A percentile compares a stretch with the other conserved stretches of the same genome.
These are phyloP conservation scores for Mormyrus lacerda DNA, from an alignment of 2,113 vertebrate genomes.

Conservation along the genomic window DNA sequence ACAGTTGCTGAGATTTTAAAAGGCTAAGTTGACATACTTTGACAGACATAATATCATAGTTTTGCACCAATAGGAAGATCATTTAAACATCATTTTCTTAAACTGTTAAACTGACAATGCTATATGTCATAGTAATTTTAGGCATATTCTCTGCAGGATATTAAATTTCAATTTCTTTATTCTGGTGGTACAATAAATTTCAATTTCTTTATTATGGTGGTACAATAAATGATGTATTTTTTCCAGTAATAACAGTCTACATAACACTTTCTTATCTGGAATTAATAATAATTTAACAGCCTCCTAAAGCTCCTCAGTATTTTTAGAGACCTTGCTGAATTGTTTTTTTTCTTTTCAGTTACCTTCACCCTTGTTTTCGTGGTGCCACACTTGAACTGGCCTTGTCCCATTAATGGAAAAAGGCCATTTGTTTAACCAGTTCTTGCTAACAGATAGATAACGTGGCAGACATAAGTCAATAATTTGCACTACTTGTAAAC, in stretches of 20 bases:
- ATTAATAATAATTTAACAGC: neutral
- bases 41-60: neutral
- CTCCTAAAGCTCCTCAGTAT: neutral
- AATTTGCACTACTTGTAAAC: constrained; percentile 11
- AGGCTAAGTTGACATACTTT: neutral
- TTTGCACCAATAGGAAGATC: neutral
- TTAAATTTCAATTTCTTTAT: neutral
- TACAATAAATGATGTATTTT: neutral
- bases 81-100: neutral
- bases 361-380: neutral
- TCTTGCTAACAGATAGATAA: constrained; percentile 2
- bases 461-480: constrained; percentile 10
- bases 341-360: neutral
- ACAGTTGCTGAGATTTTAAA: neutral
- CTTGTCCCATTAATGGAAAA: neutral
- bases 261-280: neutral
- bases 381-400: neutral
- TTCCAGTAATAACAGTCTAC: neutral
- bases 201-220: neutral
- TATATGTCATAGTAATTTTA: neutral
- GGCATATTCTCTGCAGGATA: neutral
- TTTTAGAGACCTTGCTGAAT: neutral
- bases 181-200: neutral
- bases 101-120: neutral
- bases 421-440: neutral